phyloP scores from a whole-genome alignment of 1,140 invertebrate species.

The Bombus fervidus region DNA sequence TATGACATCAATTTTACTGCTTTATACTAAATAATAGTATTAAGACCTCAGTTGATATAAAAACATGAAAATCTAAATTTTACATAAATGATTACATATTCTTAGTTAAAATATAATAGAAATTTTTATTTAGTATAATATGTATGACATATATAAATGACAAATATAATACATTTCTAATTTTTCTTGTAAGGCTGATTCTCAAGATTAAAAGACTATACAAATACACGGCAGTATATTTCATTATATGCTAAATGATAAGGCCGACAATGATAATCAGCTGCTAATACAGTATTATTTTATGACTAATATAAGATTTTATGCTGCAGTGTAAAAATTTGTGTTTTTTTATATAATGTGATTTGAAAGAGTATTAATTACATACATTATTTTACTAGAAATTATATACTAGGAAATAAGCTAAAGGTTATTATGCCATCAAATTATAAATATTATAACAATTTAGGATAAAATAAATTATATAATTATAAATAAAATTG shows the following conservation, averaged over 20 bases:
- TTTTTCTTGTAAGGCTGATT: conserved; percentile 13
- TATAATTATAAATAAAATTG: background rate
- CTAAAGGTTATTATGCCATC: background rate
- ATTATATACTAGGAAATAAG: background rate
- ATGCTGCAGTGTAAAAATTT: background rate
- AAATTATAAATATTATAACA: background rate
- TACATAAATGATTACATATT: background rate
- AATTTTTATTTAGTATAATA: background rate
- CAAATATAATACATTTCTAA: background rate
- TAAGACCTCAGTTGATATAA: background rate
- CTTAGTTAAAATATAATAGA: background rate
- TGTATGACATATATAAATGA: background rate
- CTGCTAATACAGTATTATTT: background rate
- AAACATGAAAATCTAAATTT: background rate
- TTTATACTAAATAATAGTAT: background rate
- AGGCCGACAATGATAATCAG: background rate
- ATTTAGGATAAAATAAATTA: background rate
- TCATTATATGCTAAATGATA: background rate
- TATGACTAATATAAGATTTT: background rate
- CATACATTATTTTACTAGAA: background rate
- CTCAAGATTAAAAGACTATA: background rate
- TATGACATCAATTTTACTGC: background rate
- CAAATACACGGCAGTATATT: background rate
- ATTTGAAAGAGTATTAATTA: background rate
- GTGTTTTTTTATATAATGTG: background rate